Percentiles rank a stretch among this genome's conserved stretches.
These are phyloP conservation scores for Caenorhabditis doughertyi DNA, from an alignment of 2,888 invertebrate genomes.

Conservation along the genomic window DNA sequence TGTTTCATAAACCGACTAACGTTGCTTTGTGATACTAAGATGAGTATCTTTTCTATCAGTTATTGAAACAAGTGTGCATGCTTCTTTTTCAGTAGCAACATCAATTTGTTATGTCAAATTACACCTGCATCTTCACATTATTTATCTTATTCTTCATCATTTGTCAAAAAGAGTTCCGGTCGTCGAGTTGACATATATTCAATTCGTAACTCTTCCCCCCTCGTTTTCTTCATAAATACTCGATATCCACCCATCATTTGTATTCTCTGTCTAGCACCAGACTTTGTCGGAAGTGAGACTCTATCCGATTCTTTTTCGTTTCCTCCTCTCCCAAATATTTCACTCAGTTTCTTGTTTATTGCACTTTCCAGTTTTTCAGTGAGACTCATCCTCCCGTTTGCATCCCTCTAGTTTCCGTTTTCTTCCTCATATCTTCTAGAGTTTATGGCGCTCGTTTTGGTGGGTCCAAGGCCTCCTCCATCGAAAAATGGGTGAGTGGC, in stretches of 20 bases:
- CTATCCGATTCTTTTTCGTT: conserved; percentile 1
- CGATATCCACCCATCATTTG: conserved; percentile 21
- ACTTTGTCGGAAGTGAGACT: neutral
- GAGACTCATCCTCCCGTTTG: conserved; percentile 18
- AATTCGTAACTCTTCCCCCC: conserved; percentile 21
- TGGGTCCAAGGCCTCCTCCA: neutral
- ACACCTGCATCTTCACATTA: neutral
- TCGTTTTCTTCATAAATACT: conserved; percentile 28
- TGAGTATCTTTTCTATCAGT: no score
- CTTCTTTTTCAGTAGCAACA: no score
- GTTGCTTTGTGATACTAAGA: no score
- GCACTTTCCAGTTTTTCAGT: conserved; percentile 34
- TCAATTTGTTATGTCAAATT: no score
- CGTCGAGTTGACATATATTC: conserved; percentile 20
- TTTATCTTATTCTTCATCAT: neutral
- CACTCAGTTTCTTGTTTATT: conserved; percentile 33
- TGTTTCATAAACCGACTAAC: no score
- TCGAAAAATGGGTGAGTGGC: conserved; percentile 50
- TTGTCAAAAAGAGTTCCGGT: conserved; percentile 7
- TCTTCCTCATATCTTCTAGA: conserved; percentile 36
- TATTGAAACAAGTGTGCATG: no score
- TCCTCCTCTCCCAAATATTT: conserved; percentile 25
- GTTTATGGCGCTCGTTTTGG: conserved; percentile 51
- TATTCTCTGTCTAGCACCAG: neutral
- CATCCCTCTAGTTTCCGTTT: conserved; percentile 4